phyloP scores from a whole-genome alignment of 2,888 invertebrate species.

The Anorthoa munda region DNA sequence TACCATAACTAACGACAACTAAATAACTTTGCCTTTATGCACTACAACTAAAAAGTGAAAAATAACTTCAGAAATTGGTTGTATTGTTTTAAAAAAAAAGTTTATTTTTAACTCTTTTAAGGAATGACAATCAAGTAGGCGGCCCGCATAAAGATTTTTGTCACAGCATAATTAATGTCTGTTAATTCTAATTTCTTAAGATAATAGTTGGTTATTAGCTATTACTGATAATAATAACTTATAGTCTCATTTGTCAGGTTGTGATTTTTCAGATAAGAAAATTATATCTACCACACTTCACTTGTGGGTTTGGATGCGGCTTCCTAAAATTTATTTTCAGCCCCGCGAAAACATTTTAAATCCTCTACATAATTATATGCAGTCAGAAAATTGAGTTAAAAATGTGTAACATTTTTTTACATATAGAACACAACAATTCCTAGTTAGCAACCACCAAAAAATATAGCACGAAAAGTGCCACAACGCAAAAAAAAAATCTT shows the following conservation, averaged over 20 bases:
- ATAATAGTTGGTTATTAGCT: neutral
- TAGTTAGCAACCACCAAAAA: neutral
- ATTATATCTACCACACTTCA: neutral
- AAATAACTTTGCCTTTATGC: too few species aligned
- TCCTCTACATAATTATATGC: too few species aligned
- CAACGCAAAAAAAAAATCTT: conserved; percentile 11
- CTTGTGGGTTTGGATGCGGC: neutral
- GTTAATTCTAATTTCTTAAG: neutral
- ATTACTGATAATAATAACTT: too few species aligned
- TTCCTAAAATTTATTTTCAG: neutral
- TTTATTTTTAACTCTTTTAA: neutral
- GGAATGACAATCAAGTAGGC: neutral
- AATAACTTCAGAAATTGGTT: too few species aligned
- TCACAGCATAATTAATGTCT: neutral
- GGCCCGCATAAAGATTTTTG: neutral
- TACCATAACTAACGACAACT: too few species aligned
- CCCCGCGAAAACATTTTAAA: neutral
- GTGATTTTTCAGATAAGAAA: neutral
- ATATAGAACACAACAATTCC: neutral
- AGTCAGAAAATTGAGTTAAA: neutral
- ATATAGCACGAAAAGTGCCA: neutral
- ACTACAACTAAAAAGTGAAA: too few species aligned
- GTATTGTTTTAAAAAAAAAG: too few species aligned
- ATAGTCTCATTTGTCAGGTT: neutral
- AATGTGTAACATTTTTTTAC: neutral